These are phyloP conservation scores for Cheiracanthium punctorium DNA, from an alignment of 2,888 invertebrate species.

Conservation along the genomic window DNA sequence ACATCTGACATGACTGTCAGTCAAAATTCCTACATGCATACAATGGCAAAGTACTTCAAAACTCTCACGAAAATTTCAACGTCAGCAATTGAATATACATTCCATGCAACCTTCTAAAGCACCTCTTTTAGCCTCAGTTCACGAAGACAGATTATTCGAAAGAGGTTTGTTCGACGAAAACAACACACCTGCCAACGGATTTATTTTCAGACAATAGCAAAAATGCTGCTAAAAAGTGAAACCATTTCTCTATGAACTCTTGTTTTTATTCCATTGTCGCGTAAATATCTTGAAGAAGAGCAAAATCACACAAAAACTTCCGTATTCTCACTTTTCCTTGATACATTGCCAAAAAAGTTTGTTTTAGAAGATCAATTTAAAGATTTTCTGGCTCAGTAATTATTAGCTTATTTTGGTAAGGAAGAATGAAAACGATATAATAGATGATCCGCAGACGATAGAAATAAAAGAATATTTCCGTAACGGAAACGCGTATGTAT, in stretches of 20 bases:
- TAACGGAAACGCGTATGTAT: too few species aligned
- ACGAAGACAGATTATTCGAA: conserved; percentile 4
- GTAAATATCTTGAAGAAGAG: conserved; percentile 12
- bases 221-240: conserved; percentile 34
- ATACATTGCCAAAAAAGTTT: background rate
- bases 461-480: background rate
- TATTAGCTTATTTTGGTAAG: background rate
- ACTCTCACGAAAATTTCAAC: background rate
- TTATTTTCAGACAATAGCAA: conserved; percentile 35
- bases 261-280: conserved; percentile 47
- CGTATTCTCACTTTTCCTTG: conserved; percentile 31
- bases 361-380: background rate
- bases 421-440: background rate
- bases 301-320: conserved; percentile 27
- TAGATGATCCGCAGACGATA: background rate
- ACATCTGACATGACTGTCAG: background rate
- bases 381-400: background rate
- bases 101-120: background rate
- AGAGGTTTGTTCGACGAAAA: background rate
- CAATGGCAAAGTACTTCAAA: background rate
- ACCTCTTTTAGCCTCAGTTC: conserved; percentile 18
- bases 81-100: background rate
- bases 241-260: background rate
- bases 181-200: conserved; percentile 37
- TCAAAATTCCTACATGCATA: background rate